Evolutionary conservation across 2,113 vertebrate species (phyloP).

Genomic region (Atrichornis clamosus): DNA sequence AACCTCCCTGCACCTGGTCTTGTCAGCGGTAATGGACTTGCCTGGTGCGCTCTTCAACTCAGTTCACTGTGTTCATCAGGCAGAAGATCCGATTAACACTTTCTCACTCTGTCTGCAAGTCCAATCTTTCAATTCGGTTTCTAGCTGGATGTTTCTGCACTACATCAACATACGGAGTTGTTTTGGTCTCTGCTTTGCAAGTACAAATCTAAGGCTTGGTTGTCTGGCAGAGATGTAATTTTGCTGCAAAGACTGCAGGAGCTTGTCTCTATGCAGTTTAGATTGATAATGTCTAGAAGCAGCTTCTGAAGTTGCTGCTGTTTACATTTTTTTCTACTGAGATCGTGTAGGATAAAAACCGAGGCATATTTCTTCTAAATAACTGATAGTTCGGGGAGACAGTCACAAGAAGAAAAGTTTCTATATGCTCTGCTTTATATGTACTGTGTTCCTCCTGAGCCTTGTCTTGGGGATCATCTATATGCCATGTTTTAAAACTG

Average conservation of each 20-base stretch:
- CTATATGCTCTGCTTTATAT: not conserved
- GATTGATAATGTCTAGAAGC: conserved; percentile 12
- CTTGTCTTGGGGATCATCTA: not conserved
- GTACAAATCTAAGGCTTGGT: not conserved
- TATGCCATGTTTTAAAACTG: not conserved
- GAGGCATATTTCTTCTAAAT: conserved; percentile 6
- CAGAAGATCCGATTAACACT: conserved; percentile 35
- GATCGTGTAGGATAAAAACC: conserved; percentile 19
- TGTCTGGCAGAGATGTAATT: conserved; percentile 36
- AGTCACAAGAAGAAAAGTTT: not conserved
- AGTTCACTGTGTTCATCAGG: not conserved
- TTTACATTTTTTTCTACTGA: conserved; percentile 44
- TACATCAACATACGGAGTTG: not conserved
- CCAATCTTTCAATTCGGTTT: not conserved
- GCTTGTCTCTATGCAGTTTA: conserved; percentile 19
- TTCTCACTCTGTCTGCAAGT: conserved; percentile 5
- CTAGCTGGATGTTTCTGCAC: conserved; percentile 8
- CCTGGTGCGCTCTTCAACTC: conserved; percentile 46
- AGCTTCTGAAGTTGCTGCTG: conserved; percentile 27
- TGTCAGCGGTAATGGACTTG: not conserved
- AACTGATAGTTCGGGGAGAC: not conserved
- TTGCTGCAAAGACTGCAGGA: conserved; percentile 8
- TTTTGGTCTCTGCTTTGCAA: conserved; percentile 29
- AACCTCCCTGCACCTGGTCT: not conserved
- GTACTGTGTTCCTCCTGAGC: not conserved